Conservation (phyloP, 92 coral and sea anemone genomes). For the Porites evermanni region DNA sequence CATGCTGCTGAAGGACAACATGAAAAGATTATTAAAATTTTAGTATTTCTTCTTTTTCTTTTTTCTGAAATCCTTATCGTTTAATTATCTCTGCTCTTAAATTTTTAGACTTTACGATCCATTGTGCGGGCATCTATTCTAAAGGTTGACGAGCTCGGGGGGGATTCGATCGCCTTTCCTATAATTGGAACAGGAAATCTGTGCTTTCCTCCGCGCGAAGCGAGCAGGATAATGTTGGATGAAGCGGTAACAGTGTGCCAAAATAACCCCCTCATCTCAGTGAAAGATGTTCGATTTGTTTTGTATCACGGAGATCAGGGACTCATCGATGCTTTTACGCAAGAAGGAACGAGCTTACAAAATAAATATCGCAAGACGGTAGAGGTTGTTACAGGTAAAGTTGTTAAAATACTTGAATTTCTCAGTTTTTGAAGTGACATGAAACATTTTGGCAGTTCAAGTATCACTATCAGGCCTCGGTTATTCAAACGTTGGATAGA, state of each 20-base stretch:
- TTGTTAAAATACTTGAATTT: too few relatives aligned
- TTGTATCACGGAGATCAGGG: conserved; percentile 69
- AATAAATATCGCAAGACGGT: background rate
- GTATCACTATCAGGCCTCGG: too few relatives aligned
- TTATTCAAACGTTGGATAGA: too few relatives aligned
- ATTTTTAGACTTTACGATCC: conserved; percentile 12
- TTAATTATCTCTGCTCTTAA: background rate
- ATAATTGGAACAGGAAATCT: conserved; percentile 84
- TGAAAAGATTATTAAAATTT: too few relatives aligned
- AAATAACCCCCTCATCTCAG: conserved; percentile 23
- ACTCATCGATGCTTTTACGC: conserved; percentile 62
- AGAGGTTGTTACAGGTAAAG: conserved; percentile 11
- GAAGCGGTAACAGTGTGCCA: conserved; percentile 64
- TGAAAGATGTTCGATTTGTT: conserved; percentile 81
- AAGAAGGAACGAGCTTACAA: conserved; percentile 36
- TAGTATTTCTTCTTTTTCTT: background rate
- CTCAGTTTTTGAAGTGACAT: too few relatives aligned
- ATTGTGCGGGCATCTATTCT: conserved; percentile 64
- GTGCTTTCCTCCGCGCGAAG: conserved; percentile 67
- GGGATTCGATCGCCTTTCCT: conserved; percentile 75
- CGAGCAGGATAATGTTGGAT: conserved; percentile 61
- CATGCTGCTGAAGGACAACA: too few relatives aligned
- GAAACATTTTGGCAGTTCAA: too few relatives aligned
- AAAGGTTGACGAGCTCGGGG: conserved; percentile 48
- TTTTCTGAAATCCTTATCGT: background rate